Evolutionary conservation across 2,797 vertebrate species (phyloP), one percentile per base, ranked within the genome.

Genomic region (Leucoraja ocellata): DNA sequence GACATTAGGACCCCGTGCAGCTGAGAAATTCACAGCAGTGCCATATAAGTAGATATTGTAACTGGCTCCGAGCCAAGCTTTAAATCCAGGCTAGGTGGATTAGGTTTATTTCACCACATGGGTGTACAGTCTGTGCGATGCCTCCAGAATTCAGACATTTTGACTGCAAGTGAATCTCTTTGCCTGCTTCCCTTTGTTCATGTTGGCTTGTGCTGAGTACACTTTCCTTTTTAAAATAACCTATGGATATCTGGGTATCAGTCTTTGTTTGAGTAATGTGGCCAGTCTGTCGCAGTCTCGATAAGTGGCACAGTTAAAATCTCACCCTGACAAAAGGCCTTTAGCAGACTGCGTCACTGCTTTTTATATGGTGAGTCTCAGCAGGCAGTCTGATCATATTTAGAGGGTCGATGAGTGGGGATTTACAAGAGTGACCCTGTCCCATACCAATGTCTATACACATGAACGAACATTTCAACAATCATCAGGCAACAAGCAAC

Each of bases 91-190:
- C 63, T 21, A 18, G 61, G n/a, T 68, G 63, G 61, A 68, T 65
- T 65, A 68, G n/a, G 14, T 36, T 88, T 65, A 68, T 65, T n/a
- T 88, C 61, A 28, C 61, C 84, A 68, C 61, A 32, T 63, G 25
- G 54, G 58, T n/a, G 83, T 86, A 63, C n/a, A 32, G 84, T 28
- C 84, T 88, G 61, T 18, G 61, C 16, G 18, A 16, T 68, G 84
- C 84, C 61, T 68, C 63, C 14, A 88, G n/a, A 65, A 18, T 65
- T 65, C 84, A 88, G 84, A 65, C 84, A 88, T 68, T n/a, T 36
- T 88, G 61, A 21, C 32, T 36, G 14, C 1, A 68, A 88, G 63
- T 32, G 58, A n/a, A 32, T n/a, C 61, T 88, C 28, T n/a, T 61
- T 88, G 28, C 36, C 23, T 18, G 10, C 77, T 78, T n/a, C 28